Evolutionary conservation across 2,797 vertebrate species (phyloP).

Genomic region (Paguma larvata): DNA sequence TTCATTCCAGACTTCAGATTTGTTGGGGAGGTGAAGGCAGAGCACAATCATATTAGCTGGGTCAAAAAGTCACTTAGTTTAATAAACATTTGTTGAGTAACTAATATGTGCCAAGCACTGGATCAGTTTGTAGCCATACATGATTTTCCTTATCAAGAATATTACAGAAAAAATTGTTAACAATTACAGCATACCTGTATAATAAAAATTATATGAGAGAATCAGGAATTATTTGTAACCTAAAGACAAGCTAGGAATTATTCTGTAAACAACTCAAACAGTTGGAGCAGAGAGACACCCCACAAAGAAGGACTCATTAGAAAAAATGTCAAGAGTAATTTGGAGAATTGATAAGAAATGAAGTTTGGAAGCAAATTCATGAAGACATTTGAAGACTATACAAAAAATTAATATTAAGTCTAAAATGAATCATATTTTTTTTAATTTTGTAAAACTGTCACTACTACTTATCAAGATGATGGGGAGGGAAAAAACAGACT

Average conservation of each 20-base stretch:
- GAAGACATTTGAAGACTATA: neutral
- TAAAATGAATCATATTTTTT: neutral
- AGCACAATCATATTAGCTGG: neutral
- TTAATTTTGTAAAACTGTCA: neutral
- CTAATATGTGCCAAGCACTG: neutral
- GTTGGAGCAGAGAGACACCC: neutral
- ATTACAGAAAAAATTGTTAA: neutral
- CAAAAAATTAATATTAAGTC: neutral
- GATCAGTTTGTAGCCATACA: neutral
- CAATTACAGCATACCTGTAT: neutral
- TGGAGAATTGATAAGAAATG: neutral
- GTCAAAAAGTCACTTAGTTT: neutral
- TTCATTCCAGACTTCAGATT: neutral
- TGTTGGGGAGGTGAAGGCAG: neutral
- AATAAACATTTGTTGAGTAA: neutral
- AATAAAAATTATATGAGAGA: neutral
- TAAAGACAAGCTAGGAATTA: neutral
- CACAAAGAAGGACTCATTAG: neutral
- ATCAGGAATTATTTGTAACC: neutral
- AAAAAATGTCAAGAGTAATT: neutral
- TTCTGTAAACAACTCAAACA: neutral
- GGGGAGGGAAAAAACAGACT: neutral
- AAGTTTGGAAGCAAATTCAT: neutral
- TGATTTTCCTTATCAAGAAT: neutral
- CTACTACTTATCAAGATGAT: neutral